phyloP scores from a whole-genome alignment of 35 echinoderm and acorn worm genomes.

The Stichopus chloronotus region DNA sequence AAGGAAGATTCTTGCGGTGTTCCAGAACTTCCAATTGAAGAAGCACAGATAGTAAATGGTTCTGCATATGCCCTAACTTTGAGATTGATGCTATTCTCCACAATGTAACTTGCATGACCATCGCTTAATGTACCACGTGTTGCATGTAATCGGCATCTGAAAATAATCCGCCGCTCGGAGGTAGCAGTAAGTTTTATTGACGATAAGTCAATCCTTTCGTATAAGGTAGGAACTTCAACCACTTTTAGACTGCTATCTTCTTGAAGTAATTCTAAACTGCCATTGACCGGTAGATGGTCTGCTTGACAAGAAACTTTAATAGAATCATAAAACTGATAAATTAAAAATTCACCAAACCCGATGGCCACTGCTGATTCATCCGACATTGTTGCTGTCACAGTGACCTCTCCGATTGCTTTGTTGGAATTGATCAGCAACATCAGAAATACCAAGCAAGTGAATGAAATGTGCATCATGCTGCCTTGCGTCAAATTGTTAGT shows the following conservation, averaged over 20 bases:
- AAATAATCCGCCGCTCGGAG: neutral
- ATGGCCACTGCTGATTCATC: neutral
- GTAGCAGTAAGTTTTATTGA: neutral
- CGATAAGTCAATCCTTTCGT: neutral
- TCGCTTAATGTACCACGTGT: neutral
- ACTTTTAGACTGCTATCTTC: neutral
- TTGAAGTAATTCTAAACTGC: neutral
- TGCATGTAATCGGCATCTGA: neutral
- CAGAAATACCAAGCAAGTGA: no score
- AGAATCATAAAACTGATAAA: neutral
- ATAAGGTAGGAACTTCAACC: neutral
- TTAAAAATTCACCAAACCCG: neutral
- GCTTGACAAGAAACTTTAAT: neutral
- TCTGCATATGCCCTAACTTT: neutral
- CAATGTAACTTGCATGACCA: neutral
- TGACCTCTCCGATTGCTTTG: no score
- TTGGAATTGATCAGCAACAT: no score
- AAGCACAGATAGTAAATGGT: neutral
- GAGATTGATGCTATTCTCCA: neutral
- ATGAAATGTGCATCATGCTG: no score
- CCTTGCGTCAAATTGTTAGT: no score
- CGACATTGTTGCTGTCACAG: no score
- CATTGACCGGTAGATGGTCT: neutral
- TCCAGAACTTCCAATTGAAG: neutral
- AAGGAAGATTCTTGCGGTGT: neutral